Evolutionary conservation across 2,113 vertebrate genomes (phyloP).

Genomic region (Silurus meridionalis): DNA sequence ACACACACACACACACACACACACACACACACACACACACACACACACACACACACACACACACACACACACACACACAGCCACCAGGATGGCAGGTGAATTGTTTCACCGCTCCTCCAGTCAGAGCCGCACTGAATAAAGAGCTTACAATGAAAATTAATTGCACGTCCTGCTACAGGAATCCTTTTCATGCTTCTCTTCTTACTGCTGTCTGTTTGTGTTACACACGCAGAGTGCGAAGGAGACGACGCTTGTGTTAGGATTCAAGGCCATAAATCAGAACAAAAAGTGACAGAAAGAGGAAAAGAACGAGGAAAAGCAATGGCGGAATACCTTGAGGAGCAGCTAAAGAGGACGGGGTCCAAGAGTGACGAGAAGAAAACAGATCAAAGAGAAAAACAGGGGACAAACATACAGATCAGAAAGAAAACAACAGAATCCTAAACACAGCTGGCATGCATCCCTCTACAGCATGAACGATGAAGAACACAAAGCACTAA

Average conservation of each 20-base stretch:
- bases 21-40: too few species aligned
- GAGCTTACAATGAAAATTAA: background rate
- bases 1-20: too few species aligned
- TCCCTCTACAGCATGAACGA: background rate
- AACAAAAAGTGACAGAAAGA: conserved; percentile 64
- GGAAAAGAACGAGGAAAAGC: background rate
- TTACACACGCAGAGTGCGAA: background rate
- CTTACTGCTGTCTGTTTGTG: background rate
- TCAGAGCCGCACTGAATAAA: background rate
- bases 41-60: too few species aligned
- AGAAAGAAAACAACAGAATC: conserved; percentile 38
- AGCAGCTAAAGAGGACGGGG: conserved; percentile 73
- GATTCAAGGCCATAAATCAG: conserved; percentile 1
- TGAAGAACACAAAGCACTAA: conserved; percentile 11
- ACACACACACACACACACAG: too few species aligned
- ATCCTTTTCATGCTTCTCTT: background rate
- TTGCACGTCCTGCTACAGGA: background rate
- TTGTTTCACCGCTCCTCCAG: background rate
- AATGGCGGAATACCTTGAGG: conserved; percentile 70
- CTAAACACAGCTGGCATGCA: background rate
- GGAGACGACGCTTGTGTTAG: background rate
- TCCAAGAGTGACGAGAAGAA: conserved; percentile 61
- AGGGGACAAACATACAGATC: conserved; percentile 54
- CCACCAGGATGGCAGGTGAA: background rate
- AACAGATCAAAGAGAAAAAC: conserved; percentile 50